These are phyloP conservation scores for Trachymyrmex cornetzi DNA, from an alignment of 1,140 invertebrate species.

Conservation along the genomic window DNA sequence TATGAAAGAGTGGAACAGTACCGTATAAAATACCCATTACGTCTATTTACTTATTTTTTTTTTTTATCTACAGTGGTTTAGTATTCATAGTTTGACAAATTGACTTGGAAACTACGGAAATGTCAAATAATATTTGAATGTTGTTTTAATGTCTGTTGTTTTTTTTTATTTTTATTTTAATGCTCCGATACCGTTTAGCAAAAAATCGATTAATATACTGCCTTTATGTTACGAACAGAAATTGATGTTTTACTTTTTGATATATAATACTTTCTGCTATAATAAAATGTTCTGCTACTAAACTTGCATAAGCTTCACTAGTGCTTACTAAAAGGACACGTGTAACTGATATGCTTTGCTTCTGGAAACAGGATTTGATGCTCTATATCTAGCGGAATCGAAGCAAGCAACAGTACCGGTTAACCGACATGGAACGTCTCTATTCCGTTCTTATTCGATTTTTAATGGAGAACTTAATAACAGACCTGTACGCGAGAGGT, in stretches of 20 bases:
- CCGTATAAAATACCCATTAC: background rate
- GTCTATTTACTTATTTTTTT: conserved; percentile 6
- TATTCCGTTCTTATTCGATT: conserved; percentile 34
- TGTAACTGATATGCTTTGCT: conserved; percentile 4
- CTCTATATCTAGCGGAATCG: conserved; percentile 18
- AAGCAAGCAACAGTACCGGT: background rate
- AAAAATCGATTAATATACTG: background rate
- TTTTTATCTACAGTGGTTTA: background rate
- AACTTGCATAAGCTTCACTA: background rate
- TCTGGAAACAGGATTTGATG: conserved; percentile 33
- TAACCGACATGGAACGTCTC: conserved; percentile 8
- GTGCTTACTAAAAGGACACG: conserved; percentile 1
- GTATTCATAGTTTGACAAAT: background rate
- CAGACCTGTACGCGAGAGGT: conserved; percentile 26
- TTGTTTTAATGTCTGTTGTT: background rate
- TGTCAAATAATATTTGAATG: background rate
- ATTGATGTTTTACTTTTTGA: background rate
- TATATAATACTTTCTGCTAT: background rate
- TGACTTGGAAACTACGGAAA: background rate
- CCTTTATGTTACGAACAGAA: background rate
- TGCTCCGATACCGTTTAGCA: background rate
- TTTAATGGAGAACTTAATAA: conserved; percentile 51
- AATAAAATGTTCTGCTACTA: background rate
- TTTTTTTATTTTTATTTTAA: background rate
- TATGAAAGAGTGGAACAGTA: background rate